Conservation (phyloP, 2,888 invertebrate species). For the Leptodirus hochenwartii region DNA sequence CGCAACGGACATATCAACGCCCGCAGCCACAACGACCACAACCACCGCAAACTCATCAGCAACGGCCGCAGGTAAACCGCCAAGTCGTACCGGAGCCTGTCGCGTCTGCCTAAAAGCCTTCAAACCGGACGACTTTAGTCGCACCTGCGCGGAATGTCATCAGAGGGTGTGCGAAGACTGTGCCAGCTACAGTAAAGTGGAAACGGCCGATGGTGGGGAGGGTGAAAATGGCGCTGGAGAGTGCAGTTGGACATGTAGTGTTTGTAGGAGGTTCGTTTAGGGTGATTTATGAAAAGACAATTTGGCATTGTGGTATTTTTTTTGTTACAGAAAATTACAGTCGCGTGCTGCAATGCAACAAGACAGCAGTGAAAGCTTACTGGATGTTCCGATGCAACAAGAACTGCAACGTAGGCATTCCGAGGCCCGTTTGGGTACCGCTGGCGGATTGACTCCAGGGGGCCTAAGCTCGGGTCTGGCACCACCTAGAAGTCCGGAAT, state of each 20-base stretch:
- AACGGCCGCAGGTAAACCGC: slow-evolving; percentile 43
- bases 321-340: slow-evolving; percentile 37
- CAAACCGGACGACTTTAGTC: slow-evolving; percentile 73
- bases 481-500: slow-evolving; percentile 69
- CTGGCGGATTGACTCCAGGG: slow-evolving; percentile 33
- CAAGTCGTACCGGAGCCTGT: slow-evolving; percentile 59
- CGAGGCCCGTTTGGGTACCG: slow-evolving; percentile 47
- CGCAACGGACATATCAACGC: slow-evolving; percentile 24
- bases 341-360: slow-evolving; percentile 58
- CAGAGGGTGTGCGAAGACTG: slow-evolving; percentile 87
- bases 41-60: slow-evolving; percentile 18
- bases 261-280: slow-evolving; percentile 51
- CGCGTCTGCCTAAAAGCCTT: slow-evolving; percentile 76
- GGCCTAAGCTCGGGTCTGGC: slow-evolving; percentile 45
- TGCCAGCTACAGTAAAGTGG: slow-evolving; percentile 75
- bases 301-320: neutral
- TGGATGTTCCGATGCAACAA: slow-evolving; percentile 55
- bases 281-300: slow-evolving; percentile 12
- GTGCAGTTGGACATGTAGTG: slow-evolving; percentile 82
- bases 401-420: slow-evolving; percentile 70
- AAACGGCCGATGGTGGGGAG: too few relatives aligned
- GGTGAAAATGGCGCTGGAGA: slow-evolving; percentile 69
- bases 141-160: slow-evolving; percentile 77
- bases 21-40: slow-evolving; percentile 22
- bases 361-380: slow-evolving; percentile 67